A percentile compares a stretch with the other conserved stretches of the same genome.
Evolutionary conservation across 2,888 invertebrate species (phyloP).

Genomic region (Lordiphosa andalusiaca): DNA sequence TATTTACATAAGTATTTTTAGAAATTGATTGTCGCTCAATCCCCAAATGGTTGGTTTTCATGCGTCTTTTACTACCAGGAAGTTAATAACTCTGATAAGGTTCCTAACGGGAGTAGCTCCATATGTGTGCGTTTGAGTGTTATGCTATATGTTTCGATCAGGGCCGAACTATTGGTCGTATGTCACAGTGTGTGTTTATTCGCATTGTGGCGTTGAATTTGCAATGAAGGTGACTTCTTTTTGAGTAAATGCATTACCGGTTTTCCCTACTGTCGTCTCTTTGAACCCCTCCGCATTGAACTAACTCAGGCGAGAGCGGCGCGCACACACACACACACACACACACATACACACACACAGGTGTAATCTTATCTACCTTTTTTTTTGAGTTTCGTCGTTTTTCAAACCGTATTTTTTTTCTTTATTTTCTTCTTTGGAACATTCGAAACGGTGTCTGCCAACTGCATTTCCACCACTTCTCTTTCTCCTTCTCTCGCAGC

Average conservation of each 20-base stretch:
- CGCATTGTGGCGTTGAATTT: conserved; percentile 42
- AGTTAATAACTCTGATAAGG: not conserved
- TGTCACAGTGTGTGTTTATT: conserved; percentile 26
- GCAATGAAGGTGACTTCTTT: conserved; percentile 74
- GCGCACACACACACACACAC: conserved; percentile 18
- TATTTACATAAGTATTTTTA: conserved; percentile 18
- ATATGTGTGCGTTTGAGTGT: conserved; percentile 16
- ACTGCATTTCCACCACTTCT: conserved; percentile 29
- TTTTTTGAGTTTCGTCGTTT: conserved; percentile 23
- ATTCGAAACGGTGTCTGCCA: conserved; percentile 15
- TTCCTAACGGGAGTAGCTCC: conserved; percentile 11
- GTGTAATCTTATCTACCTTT: conserved; percentile 60
- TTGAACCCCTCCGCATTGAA: conserved; percentile 2
- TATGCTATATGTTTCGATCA: conserved; percentile 2
- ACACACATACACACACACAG: conserved; percentile 46
- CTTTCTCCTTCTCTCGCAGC: conserved; percentile 8
- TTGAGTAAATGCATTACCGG: conserved; percentile 70
- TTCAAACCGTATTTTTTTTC: conserved; percentile 26
- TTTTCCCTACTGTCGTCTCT: conserved; percentile 33
- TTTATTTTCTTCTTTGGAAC: conserved; percentile 17
- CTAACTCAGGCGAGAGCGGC: conserved; percentile 24
- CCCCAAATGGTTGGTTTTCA: no score
- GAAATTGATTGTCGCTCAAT: conserved; percentile 9
- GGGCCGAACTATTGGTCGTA: no score
- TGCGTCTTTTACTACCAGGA: no score